Conservation (phyloP, 2,113 vertebrate species). For the Phalacrocorax brasilianus region DNA sequence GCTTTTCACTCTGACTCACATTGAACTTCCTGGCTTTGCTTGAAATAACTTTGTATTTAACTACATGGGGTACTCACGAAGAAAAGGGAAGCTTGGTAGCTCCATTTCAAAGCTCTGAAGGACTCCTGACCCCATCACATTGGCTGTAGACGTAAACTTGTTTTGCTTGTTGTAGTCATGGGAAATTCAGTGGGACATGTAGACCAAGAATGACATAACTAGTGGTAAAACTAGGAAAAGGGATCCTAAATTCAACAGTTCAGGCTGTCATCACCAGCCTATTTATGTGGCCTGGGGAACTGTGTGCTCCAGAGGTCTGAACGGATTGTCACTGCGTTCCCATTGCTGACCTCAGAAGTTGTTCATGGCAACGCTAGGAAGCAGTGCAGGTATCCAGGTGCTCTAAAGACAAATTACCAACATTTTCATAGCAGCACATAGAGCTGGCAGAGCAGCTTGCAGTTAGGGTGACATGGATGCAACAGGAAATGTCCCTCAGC, state of each 20-base stretch:
- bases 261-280: not conserved
- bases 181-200: not conserved
- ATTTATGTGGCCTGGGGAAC: not conserved
- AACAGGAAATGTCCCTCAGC: not conserved
- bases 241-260: not conserved
- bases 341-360: not conserved
- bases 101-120: not conserved
- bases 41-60: not conserved
- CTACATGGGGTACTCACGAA: not conserved
- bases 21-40: not conserved
- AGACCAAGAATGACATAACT: not conserved
- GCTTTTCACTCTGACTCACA: not conserved
- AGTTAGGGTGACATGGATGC: not conserved
- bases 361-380: not conserved
- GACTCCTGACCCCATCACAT: not conserved
- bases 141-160: not conserved
- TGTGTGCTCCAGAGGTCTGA: not conserved
- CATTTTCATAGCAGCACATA: not conserved
- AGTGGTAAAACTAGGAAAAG: not conserved
- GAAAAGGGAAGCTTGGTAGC: not conserved
- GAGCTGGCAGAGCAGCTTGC: not conserved
- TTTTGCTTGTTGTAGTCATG: not conserved
- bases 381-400: not conserved
- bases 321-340: not conserved
- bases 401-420: not conserved